phyloP scores from a whole-genome alignment of 2,888 invertebrate species.

The Andrena chrysosceles region DNA sequence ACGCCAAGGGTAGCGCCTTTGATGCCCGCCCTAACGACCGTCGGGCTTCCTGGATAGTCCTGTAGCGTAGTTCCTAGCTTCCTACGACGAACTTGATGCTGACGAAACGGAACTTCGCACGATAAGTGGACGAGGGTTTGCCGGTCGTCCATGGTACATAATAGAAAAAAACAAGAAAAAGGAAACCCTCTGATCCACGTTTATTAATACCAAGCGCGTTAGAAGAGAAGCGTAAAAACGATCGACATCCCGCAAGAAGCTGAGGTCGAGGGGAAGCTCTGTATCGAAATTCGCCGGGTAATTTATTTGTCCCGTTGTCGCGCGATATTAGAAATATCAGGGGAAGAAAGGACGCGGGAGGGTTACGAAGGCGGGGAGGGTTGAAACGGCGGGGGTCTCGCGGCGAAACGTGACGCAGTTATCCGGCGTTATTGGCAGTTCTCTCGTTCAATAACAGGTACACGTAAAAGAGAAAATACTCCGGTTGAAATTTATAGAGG shows the following conservation, averaged over 20 bases:
- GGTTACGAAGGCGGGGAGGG: neutral
- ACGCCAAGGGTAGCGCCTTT: neutral
- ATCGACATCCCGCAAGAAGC: neutral
- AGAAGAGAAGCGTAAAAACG: neutral
- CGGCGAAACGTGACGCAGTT: constrained; percentile 79
- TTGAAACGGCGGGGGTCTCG: constrained; percentile 41
- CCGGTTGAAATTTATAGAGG: constrained; percentile 74
- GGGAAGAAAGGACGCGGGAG: constrained; percentile 42
- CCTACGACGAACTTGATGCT: too few relatives aligned
- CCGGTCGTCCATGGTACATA: too few relatives aligned
- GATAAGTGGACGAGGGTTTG: too few relatives aligned
- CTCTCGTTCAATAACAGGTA: constrained; percentile 80
- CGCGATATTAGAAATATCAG: constrained; percentile 73
- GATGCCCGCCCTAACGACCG: neutral
- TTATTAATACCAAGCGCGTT: neutral
- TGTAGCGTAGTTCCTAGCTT: too few relatives aligned
- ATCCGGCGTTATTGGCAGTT: constrained; percentile 81
- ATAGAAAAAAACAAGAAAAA: too few relatives aligned
- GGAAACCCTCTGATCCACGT: neutral
- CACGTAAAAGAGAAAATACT: constrained; percentile 73
- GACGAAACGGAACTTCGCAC: too few relatives aligned
- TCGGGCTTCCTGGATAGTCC: neutral
- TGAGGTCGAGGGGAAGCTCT: constrained; percentile 22
- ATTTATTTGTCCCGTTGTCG: constrained; percentile 61
- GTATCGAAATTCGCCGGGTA: constrained; percentile 35